phyloP scores from a whole-genome alignment of 2,888 invertebrate genomes.

The Caenorhabditis sinica region DNA sequence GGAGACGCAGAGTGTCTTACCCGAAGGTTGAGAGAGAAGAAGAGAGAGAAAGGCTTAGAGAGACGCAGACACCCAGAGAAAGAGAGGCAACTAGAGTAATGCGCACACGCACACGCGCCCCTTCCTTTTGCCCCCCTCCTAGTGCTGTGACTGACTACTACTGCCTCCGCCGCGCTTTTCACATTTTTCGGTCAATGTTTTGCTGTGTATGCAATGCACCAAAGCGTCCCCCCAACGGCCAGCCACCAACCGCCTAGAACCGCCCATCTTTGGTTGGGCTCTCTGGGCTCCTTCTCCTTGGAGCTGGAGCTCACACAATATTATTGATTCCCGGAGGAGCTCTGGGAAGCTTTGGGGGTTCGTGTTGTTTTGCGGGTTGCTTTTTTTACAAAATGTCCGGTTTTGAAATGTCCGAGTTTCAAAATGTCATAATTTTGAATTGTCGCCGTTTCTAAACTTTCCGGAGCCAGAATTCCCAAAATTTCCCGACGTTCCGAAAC shows the following conservation, averaged over 20 bases:
- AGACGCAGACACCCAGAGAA: constrained; percentile 10
- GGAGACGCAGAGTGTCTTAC: too few relatives aligned
- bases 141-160: not conserved
- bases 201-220: constrained; percentile 8
- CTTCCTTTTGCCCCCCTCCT: not conserved
- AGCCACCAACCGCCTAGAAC: not conserved
- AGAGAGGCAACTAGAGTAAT: not conserved
- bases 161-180: constrained; percentile 18
- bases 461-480: too few relatives aligned
- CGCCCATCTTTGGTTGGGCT: constrained; percentile 6
- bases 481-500: too few relatives aligned
- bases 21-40: too few relatives aligned
- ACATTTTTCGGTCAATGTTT: constrained; percentile 48
- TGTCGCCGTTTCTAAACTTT: too few relatives aligned
- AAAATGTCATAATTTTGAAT: too few relatives aligned
- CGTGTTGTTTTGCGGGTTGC: too few relatives aligned
- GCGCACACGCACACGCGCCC: not conserved
- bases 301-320: not conserved
- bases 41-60: constrained; percentile 4
- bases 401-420: too few relatives aligned
- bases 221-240: not conserved
- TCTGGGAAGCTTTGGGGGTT: not conserved
- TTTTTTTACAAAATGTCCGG: too few relatives aligned
- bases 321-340: not conserved
- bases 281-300: too few relatives aligned